Percentiles rank a stretch among this genome's conserved stretches.
These are phyloP conservation scores for Merodon equestris DNA, from an alignment of 2,888 invertebrate genomes.

Conservation along the genomic window DNA sequence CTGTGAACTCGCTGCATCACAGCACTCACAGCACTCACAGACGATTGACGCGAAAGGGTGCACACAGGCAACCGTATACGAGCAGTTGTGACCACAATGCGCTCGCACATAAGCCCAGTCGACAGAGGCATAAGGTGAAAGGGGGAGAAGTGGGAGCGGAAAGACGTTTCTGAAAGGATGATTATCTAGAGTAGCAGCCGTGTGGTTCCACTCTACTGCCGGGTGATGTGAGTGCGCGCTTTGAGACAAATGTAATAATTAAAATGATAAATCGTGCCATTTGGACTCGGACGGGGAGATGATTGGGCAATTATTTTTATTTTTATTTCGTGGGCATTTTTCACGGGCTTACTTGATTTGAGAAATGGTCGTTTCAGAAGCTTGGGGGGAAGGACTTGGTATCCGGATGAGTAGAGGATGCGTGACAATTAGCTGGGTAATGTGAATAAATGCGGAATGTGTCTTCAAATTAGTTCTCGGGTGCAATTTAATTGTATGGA, in stretches of 20 bases:
- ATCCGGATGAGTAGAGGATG: constrained; percentile 9
- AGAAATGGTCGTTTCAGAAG: constrained; percentile 40
- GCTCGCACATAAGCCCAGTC: constrained; percentile 36
- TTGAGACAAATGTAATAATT: constrained; percentile 67
- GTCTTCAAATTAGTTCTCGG: too few species aligned
- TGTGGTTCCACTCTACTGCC: constrained; percentile 31
- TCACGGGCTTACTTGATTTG: constrained; percentile 51
- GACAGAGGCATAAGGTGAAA: background rate
- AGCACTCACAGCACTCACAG: constrained; percentile 6
- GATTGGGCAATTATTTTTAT: constrained; percentile 63
- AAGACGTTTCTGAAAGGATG: constrained; percentile 57
- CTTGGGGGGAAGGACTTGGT: constrained; percentile 5
- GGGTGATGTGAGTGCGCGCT: constrained; percentile 29
- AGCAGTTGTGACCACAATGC: constrained; percentile 13
- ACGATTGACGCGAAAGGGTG: constrained; percentile 56
- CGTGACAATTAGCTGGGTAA: constrained; percentile 40
- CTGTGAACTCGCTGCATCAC: constrained; percentile 45
- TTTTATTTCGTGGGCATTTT: constrained; percentile 54
- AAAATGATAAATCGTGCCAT: constrained; percentile 66
- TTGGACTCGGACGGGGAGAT: constrained; percentile 61
- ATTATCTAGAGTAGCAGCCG: constrained; percentile 63
- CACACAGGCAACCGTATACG: too few species aligned
- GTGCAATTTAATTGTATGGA: constrained; percentile 11
- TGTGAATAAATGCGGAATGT: constrained; percentile 4
- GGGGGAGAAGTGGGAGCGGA: constrained; percentile 26